These are phyloP conservation scores for Otus sunia DNA, from an alignment of 2,113 vertebrate genomes.

Conservation along the genomic window DNA sequence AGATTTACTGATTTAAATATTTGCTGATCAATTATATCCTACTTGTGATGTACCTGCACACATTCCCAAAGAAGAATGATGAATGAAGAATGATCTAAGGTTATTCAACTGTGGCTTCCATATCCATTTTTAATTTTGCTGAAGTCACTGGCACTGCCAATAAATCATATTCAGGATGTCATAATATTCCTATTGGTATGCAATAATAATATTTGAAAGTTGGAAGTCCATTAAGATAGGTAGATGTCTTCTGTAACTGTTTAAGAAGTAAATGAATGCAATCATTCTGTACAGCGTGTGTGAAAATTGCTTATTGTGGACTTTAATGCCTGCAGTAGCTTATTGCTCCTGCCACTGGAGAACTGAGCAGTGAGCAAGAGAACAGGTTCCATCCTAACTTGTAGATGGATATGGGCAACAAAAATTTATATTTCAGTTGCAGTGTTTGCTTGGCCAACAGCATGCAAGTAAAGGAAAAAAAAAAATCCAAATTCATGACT, in stretches of 20 bases:
- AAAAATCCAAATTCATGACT: not conserved
- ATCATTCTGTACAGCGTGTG: not conserved
- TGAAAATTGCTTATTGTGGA: not conserved
- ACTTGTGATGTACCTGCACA: not conserved
- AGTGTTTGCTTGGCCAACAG: not conserved
- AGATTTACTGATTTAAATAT: not conserved
- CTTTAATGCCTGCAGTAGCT: not conserved
- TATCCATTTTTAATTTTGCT: not conserved
- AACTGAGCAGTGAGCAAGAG: not conserved
- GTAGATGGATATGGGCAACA: fast-evolving
- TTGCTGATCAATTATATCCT: not conserved
- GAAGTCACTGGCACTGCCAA: not conserved
- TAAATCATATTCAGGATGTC: not conserved
- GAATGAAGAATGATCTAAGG: not conserved
- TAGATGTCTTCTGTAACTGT: not conserved
- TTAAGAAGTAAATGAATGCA: not conserved
- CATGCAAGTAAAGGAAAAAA: not conserved
- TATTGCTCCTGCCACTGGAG: not conserved
- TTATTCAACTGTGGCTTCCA: not conserved
- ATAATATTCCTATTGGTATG: not conserved
- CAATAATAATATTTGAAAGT: not conserved
- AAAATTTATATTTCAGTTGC: not conserved
- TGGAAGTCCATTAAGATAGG: not conserved
- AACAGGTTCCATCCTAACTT: not conserved
- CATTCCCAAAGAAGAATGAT: not conserved